Base-by-base conservation (phyloP, 2,113 vertebrate species). In the Phaethon lepturus region DNA sequence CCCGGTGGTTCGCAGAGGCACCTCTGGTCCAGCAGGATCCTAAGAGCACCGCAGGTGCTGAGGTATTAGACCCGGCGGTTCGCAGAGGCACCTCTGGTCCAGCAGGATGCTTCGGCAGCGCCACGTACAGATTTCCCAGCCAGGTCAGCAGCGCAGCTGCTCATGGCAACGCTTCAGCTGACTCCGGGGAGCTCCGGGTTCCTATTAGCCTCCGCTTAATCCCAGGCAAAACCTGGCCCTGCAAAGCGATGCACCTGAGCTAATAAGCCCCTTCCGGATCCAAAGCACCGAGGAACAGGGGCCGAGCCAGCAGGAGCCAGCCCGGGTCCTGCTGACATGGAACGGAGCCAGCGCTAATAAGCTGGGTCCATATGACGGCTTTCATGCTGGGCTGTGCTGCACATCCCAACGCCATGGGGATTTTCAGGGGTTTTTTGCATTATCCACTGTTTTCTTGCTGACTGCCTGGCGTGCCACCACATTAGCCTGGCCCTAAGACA, bases 141-240 rank as follows among this genome's bases (percentile, higher is more conserved):
- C 91, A 75, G 91, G 80, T 74, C 89, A 89, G 83, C 45, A 35
- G 71, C 1, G 7, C 88, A 94, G 94, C 88, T 93, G 94, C 86
- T 71, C 33, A 2, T 44, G 84, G 80, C 89, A 86, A 63, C 0
- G 7, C 66, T 93, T 29, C 64, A 38, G 69, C 60, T 17, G 55
- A 38, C 91, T 12, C 89, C 2, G 0, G 76, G 75, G 59, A 91
- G 71, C 79, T 18, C 31, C 0, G 1, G 22, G 60, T 3, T 95
- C 80, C 90, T 71, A 17, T 75, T 26, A 89, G 80, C 80, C 73
- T 72, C 56, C 2, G 0, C 49, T 93, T 89, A 78, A 96, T 89
- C 89, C 93, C 89, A 63, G 40, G 76, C 84, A 85, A 84, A 96
- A 63, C 60, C 89, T 71, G 95, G 80, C 93, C 86, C 80, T 75